A percentile compares a stretch with the other conserved stretches of the same genome.
Conservation (phyloP, 2,113 vertebrate species). For the Ifrita kowaldi region DNA sequence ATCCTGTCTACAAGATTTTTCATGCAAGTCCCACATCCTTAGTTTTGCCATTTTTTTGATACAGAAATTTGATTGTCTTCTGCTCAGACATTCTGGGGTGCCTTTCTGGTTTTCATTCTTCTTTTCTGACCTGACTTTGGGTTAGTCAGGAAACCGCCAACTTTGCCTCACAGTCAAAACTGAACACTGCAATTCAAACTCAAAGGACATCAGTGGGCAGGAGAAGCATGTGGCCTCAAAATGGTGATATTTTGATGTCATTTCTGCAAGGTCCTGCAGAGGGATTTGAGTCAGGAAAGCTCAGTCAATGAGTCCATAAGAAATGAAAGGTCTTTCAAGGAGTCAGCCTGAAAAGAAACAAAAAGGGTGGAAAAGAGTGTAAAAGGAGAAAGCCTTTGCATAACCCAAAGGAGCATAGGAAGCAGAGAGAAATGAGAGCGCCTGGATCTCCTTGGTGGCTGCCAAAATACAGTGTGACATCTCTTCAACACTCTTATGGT, state of each 20-base stretch:
- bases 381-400: not conserved
- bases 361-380: not conserved
- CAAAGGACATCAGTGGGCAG: not conserved
- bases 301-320: not conserved
- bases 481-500: not conserved
- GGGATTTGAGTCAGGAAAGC: not conserved
- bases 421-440: not conserved
- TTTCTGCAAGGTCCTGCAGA: not conserved
- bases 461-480: not conserved
- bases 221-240: not conserved
- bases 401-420: not conserved
- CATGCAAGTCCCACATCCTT: slow-evolving; percentile 22
- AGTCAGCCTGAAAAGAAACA: not conserved
- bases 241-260: not conserved
- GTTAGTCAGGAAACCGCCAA: not conserved
- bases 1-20: slow-evolving; percentile 1
- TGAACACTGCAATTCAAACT: not conserved
- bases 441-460: not conserved
- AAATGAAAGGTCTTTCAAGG: not conserved
- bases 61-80: not conserved
- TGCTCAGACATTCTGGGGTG: not conserved
- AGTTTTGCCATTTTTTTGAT: slow-evolving; percentile 23
- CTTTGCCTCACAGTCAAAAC: not conserved
- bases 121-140: not conserved
- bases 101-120: not conserved